Base-by-base conservation (phyloP, 2,888 invertebrate species). In the Diarsia brunnea region DNA sequence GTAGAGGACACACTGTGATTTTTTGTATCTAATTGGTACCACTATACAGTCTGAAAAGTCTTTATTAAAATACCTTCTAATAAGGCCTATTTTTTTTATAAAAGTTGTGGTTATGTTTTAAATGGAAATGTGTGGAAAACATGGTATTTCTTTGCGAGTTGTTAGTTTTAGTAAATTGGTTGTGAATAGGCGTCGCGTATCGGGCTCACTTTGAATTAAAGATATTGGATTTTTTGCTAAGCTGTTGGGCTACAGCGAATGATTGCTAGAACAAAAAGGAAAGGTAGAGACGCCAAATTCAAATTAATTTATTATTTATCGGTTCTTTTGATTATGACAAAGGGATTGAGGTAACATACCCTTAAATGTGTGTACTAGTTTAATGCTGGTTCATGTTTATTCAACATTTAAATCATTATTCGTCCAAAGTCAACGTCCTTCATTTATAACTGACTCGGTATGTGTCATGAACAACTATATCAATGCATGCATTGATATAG, bases 21-120 rank as follows among this genome's bases (percentile, higher is more conserved):
- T 84, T 84, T 84, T 87, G 69, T 81, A 87, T 81, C 70, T 87
- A 87, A 84, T 84, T 81, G 87, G 87, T 63, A 43, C 43, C 31
- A 66, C 58, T 60, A 77, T 69, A 65, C 58, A 73, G 51, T 65
- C 8, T 65, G 75, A 60, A 73, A 75, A 75, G 73, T 71, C 71
- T 69, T 81, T 80, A 84, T 84, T 73, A 69, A 82, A 83, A 87
- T 82, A 79, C 73, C 76, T 81, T 83, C 73, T 82, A 84, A 84
- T 84, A 84, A 73, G 84, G 73, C 2, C 4, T 45, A 63, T 63
- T 70, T 86, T n/a, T 77, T 75, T 72, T 27, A 61, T 71, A 67
- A 21, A 49, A 45, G n/a, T 45, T 19, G 24, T 49, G 47, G 69
- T 73, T 67, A 58, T 21, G 31, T 75, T 58, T 82, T 51, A 27